phyloP scores from a whole-genome alignment of 2,888 invertebrate species.

The Eulithis prunata region DNA sequence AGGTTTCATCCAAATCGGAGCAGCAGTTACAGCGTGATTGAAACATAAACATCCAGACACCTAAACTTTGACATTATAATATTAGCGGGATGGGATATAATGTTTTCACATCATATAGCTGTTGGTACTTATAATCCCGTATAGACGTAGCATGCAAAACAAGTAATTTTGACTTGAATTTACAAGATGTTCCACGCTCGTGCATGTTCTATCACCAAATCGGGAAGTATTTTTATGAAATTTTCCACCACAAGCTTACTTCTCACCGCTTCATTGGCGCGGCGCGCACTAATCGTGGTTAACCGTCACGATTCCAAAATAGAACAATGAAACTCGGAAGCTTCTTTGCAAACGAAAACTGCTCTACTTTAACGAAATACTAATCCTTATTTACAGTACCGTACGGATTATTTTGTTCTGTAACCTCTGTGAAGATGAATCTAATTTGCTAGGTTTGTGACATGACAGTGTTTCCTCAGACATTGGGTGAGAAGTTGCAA shows the following conservation, averaged over 20 bases:
- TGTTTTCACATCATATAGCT: too few relatives aligned
- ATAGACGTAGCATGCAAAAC: too few relatives aligned
- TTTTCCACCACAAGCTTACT: slow-evolving; percentile 43
- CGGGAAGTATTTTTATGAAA: slow-evolving; percentile 51
- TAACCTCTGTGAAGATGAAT: slow-evolving; percentile 43
- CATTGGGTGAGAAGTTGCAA: slow-evolving; percentile 49
- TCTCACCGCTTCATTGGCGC: slow-evolving; percentile 39
- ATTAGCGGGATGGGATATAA: too few relatives aligned
- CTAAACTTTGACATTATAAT: too few relatives aligned
- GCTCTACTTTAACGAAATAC: slow-evolving; percentile 26
- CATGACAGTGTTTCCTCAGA: slow-evolving; percentile 49
- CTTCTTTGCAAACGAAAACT: slow-evolving; percentile 35
- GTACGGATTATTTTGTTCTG: slow-evolving; percentile 29
- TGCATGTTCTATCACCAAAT: slow-evolving; percentile 30
- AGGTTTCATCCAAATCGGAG: too few relatives aligned
- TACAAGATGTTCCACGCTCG: background rate
- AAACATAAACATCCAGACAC: too few relatives aligned
- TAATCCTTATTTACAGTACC: slow-evolving; percentile 16
- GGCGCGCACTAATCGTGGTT: slow-evolving; percentile 56
- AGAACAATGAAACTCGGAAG: slow-evolving; percentile 66
- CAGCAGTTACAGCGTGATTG: too few relatives aligned
- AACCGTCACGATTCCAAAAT: slow-evolving; percentile 57
- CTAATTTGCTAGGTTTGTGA: slow-evolving; percentile 46
- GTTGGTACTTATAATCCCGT: too few relatives aligned
- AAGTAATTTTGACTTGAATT: too few relatives aligned